These are phyloP conservation scores for Gonocerus acuteangulatus DNA, from an alignment of 2,888 invertebrate species.

Conservation along the genomic window DNA sequence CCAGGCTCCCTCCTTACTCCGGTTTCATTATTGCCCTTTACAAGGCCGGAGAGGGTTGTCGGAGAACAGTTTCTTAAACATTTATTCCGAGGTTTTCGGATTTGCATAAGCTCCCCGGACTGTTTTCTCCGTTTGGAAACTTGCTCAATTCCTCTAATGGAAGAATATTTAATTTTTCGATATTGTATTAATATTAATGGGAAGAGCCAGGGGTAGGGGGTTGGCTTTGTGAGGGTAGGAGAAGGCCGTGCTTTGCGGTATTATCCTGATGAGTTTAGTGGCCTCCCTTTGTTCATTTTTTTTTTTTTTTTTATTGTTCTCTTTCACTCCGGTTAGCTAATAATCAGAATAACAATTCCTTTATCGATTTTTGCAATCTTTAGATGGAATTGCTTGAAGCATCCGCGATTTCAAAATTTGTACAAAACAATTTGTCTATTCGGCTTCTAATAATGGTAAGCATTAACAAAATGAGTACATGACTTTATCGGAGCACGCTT, in stretches of 20 bases:
- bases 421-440: too few relatives aligned
- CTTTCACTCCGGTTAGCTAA: too few relatives aligned
- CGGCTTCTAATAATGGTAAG: too few relatives aligned
- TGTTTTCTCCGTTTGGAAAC: conserved; percentile 13
- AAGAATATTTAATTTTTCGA: conserved; percentile 37
- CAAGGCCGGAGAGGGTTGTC: conserved; percentile 2
- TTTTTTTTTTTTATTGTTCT: too few relatives aligned
- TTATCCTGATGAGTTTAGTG: too few relatives aligned
- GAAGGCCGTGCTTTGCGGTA: background rate
- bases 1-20: background rate
- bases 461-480: too few relatives aligned
- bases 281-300: too few relatives aligned
- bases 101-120: conserved; percentile 30
- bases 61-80: conserved; percentile 33
- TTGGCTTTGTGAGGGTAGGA: background rate
- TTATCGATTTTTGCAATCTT: too few relatives aligned
- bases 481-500: too few relatives aligned
- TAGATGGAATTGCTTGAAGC: too few relatives aligned
- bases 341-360: too few relatives aligned
- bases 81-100: conserved; percentile 33
- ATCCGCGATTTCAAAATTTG: too few relatives aligned
- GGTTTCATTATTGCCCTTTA: conserved; percentile 29
- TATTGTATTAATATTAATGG: conserved; percentile 36
- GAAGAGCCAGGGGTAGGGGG: background rate
- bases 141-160: conserved; percentile 35